A percentile compares a stretch with the other conserved stretches of the same genome.
phyloP scores from a whole-genome alignment of 1,140 invertebrate species.

The Panulirus ornatus region DNA sequence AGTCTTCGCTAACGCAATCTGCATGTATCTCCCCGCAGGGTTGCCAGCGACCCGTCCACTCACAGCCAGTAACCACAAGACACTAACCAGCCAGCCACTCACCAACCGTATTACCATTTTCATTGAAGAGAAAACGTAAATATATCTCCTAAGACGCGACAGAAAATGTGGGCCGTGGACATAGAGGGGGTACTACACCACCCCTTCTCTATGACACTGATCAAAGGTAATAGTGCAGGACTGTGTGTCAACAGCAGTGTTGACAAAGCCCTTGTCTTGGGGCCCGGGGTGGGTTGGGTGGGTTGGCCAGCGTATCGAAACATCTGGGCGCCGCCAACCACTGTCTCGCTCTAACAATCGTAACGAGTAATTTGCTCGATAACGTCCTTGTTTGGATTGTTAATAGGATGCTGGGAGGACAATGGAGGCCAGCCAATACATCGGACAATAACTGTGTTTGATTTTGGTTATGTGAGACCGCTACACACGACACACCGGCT shows the following conservation, averaged over 20 bases:
- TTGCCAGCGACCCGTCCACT: conserved; percentile 11
- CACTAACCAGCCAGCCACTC: background rate
- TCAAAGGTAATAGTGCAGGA: too few relatives aligned
- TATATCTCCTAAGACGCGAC: too few relatives aligned
- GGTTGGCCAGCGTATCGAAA: too few relatives aligned
- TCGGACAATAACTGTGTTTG: conserved; percentile 62
- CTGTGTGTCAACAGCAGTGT: too few relatives aligned
- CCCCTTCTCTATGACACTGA: too few relatives aligned
- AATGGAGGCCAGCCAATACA: conserved; percentile 51
- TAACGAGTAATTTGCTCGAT: conserved; percentile 67
- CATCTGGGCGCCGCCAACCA: background rate
- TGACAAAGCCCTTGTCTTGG: too few relatives aligned
- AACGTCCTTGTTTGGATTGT: conserved; percentile 67
- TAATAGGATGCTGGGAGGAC: conserved; percentile 62
- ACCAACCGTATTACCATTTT: too few relatives aligned
- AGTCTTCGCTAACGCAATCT: conserved; percentile 56
- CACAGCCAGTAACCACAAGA: background rate
- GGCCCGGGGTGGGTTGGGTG: too few relatives aligned
- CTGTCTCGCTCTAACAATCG: conserved; percentile 53
- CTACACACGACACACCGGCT: background rate
- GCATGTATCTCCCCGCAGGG: conserved; percentile 56
- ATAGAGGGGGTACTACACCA: too few relatives aligned
- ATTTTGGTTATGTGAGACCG: conserved; percentile 20
- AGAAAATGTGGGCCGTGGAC: too few relatives aligned
- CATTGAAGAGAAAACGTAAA: too few relatives aligned